These are phyloP conservation scores for Leptinotarsa rubiginosa DNA, from an alignment of 2,888 invertebrate genomes.

Conservation along the genomic window DNA sequence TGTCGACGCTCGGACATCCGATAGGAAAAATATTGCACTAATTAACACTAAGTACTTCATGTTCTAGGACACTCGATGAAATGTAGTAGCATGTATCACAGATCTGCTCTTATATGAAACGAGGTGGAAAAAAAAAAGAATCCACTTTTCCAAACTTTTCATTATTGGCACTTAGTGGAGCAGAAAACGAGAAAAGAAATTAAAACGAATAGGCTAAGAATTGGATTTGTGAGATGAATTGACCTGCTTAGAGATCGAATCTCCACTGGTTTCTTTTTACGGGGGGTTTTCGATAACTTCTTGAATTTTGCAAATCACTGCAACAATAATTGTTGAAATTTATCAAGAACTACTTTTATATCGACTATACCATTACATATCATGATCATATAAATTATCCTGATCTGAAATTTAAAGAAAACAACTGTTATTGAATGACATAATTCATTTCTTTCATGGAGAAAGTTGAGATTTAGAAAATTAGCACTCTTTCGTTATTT, in stretches of 20 bases:
- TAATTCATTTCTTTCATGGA: too few relatives aligned
- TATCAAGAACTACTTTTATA: background rate
- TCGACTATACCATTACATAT: too few relatives aligned
- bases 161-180: slow-evolving; percentile 65
- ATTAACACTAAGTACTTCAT: slow-evolving; percentile 60
- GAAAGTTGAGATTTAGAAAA: too few relatives aligned
- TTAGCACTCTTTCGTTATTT: too few relatives aligned
- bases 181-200: slow-evolving; percentile 60
- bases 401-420: too few relatives aligned
- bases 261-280: slow-evolving; percentile 33
- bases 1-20: slow-evolving; percentile 46
- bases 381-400: too few relatives aligned
- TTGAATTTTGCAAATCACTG: background rate
- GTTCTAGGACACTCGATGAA: slow-evolving; percentile 50
- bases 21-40: slow-evolving; percentile 48
- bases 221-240: slow-evolving; percentile 51
- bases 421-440: too few relatives aligned
- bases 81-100: slow-evolving; percentile 47
- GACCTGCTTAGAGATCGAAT: slow-evolving; percentile 55
- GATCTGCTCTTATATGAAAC: slow-evolving; percentile 50
- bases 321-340: background rate
- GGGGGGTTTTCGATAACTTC: slow-evolving; percentile 4
- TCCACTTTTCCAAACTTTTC: slow-evolving; percentile 51
- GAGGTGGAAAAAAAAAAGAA: slow-evolving; percentile 50
- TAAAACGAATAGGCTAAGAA: slow-evolving; percentile 57